Percentiles rank a stretch among this genome's conserved stretches.
Conservation (phyloP, 2,888 invertebrate species). For the Spisula subtruncata region DNA sequence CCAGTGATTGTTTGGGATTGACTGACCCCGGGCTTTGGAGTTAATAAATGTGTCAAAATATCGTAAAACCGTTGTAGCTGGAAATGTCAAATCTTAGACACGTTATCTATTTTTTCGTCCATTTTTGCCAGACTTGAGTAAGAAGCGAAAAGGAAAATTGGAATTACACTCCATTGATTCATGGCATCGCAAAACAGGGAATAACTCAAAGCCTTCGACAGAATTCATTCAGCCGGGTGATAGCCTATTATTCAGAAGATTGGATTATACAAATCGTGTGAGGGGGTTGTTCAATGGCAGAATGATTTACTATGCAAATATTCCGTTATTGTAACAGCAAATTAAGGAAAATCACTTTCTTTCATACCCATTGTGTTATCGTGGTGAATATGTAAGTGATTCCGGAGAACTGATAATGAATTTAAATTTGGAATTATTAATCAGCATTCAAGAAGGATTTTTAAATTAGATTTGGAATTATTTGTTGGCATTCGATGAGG, state of each 20-base stretch:
- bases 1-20: background rate
- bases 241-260: slow-evolving; percentile 35
- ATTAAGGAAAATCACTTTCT: slow-evolving; percentile 33
- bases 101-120: slow-evolving; percentile 42
- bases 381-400: background rate
- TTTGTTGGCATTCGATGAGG: background rate
- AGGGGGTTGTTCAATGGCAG: slow-evolving; percentile 29
- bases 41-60: slow-evolving; percentile 49
- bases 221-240: slow-evolving; percentile 42
- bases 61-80: slow-evolving; percentile 30
- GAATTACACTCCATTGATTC: slow-evolving; percentile 53
- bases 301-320: slow-evolving; percentile 53
- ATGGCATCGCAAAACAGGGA: slow-evolving; percentile 36
- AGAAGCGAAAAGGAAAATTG: slow-evolving; percentile 32
- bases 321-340: slow-evolving; percentile 30
- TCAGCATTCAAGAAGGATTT: background rate
- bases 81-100: slow-evolving; percentile 40
- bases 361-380: background rate
- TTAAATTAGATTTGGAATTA: slow-evolving; percentile 19
- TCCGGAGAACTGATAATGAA: background rate
- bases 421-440: slow-evolving; percentile 22
- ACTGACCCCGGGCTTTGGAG: slow-evolving; percentile 32
- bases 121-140: slow-evolving; percentile 36
- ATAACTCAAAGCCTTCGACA: slow-evolving; percentile 45
- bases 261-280: slow-evolving; percentile 51